Conservation (phyloP, 2,113 vertebrate genomes). For the Eudyptes chrysolophus region DNA sequence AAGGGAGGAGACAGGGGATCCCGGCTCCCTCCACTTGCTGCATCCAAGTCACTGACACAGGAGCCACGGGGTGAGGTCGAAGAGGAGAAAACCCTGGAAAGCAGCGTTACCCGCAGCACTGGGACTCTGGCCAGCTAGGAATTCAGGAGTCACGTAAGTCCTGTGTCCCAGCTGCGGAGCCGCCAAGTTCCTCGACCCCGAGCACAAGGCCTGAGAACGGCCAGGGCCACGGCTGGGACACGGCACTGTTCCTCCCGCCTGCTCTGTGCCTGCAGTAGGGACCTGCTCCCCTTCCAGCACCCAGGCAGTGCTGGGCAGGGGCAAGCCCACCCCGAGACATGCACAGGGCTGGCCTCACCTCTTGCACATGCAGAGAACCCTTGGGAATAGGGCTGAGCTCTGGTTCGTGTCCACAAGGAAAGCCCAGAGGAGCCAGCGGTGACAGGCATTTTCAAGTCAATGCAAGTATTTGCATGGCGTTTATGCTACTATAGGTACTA, state of each 20-base stretch:
- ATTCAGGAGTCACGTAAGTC: conserved; percentile 32
- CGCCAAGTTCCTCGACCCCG: neutral
- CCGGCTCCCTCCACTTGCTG: neutral
- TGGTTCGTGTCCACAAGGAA: neutral
- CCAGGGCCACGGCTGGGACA: fast-evolving
- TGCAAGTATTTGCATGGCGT: fast-evolving
- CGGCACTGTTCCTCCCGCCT: fast-evolving
- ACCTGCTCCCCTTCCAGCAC: neutral
- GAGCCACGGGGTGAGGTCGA: neutral
- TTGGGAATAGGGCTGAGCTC: neutral
- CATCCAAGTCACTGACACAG: conserved; percentile 46
- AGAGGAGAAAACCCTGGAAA: conserved; percentile 60
- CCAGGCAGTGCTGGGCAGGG: fast-evolving
- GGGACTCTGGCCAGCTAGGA: conserved; percentile 31
- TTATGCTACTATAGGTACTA: neutral
- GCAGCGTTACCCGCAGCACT: neutral
- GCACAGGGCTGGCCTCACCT: neutral
- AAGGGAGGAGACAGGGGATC: neutral
- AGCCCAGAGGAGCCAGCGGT: neutral
- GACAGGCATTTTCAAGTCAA: neutral
- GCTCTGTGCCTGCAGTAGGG: neutral
- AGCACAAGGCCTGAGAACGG: neutral
- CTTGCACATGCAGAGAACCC: neutral
- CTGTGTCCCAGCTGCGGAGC: neutral
- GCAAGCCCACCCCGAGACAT: fast-evolving